Conservation (phyloP, 2,888 invertebrate genomes). For the Agrenia bidenticulata region DNA sequence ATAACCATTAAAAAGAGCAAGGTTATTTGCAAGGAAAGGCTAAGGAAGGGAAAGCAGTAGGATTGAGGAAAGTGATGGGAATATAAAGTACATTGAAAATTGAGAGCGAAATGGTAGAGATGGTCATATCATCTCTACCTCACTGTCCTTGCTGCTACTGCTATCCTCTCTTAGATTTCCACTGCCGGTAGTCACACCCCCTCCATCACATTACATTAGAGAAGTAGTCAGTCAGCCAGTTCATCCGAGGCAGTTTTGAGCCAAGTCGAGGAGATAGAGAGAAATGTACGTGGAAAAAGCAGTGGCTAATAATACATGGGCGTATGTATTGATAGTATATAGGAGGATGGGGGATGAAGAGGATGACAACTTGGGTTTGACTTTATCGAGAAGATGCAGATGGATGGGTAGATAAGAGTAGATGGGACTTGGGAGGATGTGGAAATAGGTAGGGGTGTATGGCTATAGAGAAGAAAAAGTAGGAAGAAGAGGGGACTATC, state of each 20-base stretch:
- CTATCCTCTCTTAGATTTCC: no score
- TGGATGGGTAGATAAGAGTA: neutral
- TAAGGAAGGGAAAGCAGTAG: neutral
- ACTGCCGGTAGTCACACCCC: no score
- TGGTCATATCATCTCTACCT: no score
- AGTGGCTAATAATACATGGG: no score
- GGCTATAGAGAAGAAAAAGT: slow-evolving; percentile 2
- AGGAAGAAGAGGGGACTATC: slow-evolving; percentile 11
- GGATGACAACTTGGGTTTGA: slow-evolving; percentile 10
- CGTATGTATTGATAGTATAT: no score
- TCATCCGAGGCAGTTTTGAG: no score
- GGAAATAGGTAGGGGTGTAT: no score
- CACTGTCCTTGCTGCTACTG: neutral
- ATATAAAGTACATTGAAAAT: slow-evolving; percentile 22
- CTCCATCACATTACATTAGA: no score
- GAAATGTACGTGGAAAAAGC: no score
- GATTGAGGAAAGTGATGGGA: slow-evolving; percentile 15
- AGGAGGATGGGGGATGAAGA: neutral
- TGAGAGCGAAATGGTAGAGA: slow-evolving; percentile 5
- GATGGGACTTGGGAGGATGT: neutral
- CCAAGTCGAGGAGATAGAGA: no score
- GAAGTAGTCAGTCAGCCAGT: no score
- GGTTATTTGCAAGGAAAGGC: slow-evolving; percentile 6
- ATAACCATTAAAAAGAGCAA: slow-evolving; percentile 21
- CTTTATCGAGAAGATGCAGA: slow-evolving; percentile 8